These are phyloP conservation scores for Bombus vancouverensis DNA, from an alignment of 1,140 invertebrate species.

Conservation along the genomic window DNA sequence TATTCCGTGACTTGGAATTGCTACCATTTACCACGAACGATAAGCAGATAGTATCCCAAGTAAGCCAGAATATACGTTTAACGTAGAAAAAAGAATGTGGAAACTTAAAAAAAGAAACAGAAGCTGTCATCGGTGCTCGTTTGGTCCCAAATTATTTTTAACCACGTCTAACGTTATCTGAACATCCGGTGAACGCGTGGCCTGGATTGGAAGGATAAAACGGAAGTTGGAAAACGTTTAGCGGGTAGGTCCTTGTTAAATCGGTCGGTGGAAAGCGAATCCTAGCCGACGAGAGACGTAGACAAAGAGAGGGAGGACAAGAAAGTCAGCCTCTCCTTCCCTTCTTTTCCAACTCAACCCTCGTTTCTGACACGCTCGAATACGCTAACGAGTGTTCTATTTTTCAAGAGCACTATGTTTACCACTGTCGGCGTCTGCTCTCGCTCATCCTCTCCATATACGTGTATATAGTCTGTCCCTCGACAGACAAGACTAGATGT, in stretches of 20 bases:
- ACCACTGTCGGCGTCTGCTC: slow-evolving; percentile 49
- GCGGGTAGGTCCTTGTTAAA: slow-evolving; percentile 41
- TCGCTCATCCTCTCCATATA: slow-evolving; percentile 15
- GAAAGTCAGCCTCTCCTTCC: slow-evolving; percentile 23
- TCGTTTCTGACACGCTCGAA: slow-evolving; percentile 39
- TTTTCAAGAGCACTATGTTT: slow-evolving; percentile 64
- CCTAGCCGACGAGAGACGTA: not conserved
- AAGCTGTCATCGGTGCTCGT: not conserved
- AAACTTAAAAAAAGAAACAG: not conserved
- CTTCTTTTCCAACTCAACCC: not conserved
- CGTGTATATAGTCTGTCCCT: slow-evolving; percentile 3
- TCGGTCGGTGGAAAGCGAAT: slow-evolving; percentile 23
- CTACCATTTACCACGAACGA: too few species aligned
- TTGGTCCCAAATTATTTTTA: slow-evolving; percentile 29
- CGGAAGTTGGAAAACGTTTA: not conserved
- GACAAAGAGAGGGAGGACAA: slow-evolving; percentile 6
- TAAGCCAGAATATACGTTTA: too few species aligned
- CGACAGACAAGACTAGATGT: slow-evolving; percentile 17
- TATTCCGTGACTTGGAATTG: too few species aligned
- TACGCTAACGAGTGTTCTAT: slow-evolving; percentile 64
- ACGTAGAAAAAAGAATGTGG: too few species aligned
- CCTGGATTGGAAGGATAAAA: not conserved
- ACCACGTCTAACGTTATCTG: not conserved
- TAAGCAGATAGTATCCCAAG: too few species aligned
- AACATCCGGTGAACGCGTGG: not conserved